Conservation (phyloP, 1,140 invertebrate species). For the Drosophila orena region DNA sequence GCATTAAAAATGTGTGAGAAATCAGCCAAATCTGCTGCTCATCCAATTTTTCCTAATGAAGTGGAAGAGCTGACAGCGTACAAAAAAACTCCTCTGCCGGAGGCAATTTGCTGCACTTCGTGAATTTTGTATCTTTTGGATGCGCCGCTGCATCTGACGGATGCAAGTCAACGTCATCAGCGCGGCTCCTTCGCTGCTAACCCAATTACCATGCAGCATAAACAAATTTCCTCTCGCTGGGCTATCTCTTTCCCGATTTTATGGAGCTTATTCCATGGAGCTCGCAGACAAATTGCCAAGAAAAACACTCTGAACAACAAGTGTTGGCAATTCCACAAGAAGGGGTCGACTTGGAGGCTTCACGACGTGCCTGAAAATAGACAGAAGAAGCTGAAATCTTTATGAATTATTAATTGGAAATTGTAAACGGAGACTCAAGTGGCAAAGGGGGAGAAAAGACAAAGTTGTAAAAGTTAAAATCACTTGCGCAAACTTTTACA, state of each 20-base stretch:
- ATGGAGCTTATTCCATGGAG: slow-evolving; percentile 30
- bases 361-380: slow-evolving; percentile 11
- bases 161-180: slow-evolving; percentile 44
- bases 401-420: slow-evolving; percentile 81
- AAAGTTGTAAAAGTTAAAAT: slow-evolving; percentile 66
- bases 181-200: slow-evolving; percentile 51
- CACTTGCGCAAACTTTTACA: slow-evolving; percentile 72
- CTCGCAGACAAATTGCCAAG: slow-evolving; percentile 69
- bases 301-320: slow-evolving; percentile 73
- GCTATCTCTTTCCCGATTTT: slow-evolving; percentile 35
- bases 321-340: slow-evolving; percentile 42
- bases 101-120: slow-evolving; percentile 24
- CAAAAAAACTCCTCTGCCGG: slow-evolving; percentile 4
- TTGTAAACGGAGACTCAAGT: slow-evolving; percentile 49
- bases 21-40: slow-evolving; percentile 34
- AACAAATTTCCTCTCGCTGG: slow-evolving; percentile 44
- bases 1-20: slow-evolving; percentile 48
- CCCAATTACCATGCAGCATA: slow-evolving; percentile 69
- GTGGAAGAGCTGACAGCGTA: slow-evolving; percentile 12
- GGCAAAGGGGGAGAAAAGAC: slow-evolving; percentile 13
- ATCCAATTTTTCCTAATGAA: slow-evolving; percentile 49
- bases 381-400: slow-evolving; percentile 50
- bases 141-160: slow-evolving; percentile 25
- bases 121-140: slow-evolving; percentile 43
- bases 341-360: not conserved